Percentiles rank a stretch among this genome's conserved stretches.
Conservation (phyloP, 2,888 invertebrate species). For the Lepeophtheirus nordmannii region DNA sequence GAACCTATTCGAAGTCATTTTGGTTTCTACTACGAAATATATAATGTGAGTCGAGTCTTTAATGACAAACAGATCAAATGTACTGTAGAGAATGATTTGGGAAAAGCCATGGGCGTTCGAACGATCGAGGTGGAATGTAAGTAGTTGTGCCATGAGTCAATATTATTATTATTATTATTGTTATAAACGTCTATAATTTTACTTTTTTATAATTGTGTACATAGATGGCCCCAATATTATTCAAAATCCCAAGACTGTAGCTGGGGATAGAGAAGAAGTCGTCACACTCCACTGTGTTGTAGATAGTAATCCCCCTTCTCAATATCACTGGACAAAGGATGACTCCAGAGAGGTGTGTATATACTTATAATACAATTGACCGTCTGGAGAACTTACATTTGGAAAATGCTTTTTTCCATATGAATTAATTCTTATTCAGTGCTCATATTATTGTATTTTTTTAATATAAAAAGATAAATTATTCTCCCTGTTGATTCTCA, state of each 20-base stretch:
- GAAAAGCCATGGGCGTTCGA: conserved; percentile 9
- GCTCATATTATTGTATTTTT: no score
- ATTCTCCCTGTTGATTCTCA: no score
- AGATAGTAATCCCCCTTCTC: conserved; percentile 18
- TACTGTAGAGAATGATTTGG: conserved; percentile 12
- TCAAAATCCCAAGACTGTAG: neutral
- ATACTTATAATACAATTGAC: no score
- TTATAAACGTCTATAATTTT: neutral
- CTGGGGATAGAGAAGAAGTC: conserved; percentile 3
- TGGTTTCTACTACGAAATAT: conserved; percentile 21
- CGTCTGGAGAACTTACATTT: no score
- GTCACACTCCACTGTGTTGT: conserved; percentile 7
- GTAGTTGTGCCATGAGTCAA: neutral
- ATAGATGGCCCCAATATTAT: conserved; percentile 13
- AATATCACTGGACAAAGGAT: conserved; percentile 18
- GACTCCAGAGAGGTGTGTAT: conserved; percentile 9
- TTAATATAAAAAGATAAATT: no score
- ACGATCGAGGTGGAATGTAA: conserved; percentile 21
- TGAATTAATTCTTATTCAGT: no score
- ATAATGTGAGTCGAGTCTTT: conserved; percentile 9
- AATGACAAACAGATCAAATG: conserved; percentile 20
- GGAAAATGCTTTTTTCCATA: no score
- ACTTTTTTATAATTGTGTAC: neutral
- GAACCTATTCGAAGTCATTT: conserved; percentile 5
- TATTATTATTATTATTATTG: no score